A percentile compares a stretch with the other conserved stretches of the same genome.
Conservation (phyloP, 2,797 vertebrate species). For the Gymnodraco acuticeps region DNA sequence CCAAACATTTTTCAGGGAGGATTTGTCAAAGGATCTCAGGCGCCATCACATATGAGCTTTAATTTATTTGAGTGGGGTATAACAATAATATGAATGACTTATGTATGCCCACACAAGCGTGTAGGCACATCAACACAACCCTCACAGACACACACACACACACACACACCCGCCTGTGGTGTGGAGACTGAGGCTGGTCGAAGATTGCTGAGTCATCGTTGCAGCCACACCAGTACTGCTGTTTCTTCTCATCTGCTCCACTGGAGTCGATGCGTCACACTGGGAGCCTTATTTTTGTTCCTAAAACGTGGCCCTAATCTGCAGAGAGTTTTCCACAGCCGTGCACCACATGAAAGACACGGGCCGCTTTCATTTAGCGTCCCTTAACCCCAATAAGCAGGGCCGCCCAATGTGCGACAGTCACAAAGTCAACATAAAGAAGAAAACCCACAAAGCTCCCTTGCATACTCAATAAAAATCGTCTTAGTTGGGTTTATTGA, state of each 20-base stretch:
- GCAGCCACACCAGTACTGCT: conserved; percentile 62
- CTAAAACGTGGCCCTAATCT: conserved; percentile 68
- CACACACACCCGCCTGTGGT: conserved; percentile 26
- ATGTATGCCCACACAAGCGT: conserved; percentile 50
- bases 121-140: conserved; percentile 37
- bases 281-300: conserved; percentile 36
- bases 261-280: conserved; percentile 69
- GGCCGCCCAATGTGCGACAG: conserved; percentile 40
- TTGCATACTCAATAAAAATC: conserved; percentile 11
- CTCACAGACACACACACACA: conserved; percentile 12
- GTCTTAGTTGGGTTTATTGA: conserved; percentile 27
- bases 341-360: conserved; percentile 75
- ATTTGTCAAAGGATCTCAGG: neutral
- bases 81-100: conserved; percentile 59
- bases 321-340: conserved; percentile 69
- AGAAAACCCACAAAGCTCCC: neutral
- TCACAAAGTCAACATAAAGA: conserved; percentile 56
- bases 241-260: conserved; percentile 69
- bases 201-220: conserved; percentile 78
- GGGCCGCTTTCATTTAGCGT: conserved; percentile 61
- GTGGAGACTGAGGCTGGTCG: conserved; percentile 61
- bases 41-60: neutral
- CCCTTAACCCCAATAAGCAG: conserved; percentile 50
- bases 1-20: neutral
- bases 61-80: conserved; percentile 38